phyloP scores from a whole-genome alignment of 2,888 invertebrate species.

The Lepidocyrtoides sp. region DNA sequence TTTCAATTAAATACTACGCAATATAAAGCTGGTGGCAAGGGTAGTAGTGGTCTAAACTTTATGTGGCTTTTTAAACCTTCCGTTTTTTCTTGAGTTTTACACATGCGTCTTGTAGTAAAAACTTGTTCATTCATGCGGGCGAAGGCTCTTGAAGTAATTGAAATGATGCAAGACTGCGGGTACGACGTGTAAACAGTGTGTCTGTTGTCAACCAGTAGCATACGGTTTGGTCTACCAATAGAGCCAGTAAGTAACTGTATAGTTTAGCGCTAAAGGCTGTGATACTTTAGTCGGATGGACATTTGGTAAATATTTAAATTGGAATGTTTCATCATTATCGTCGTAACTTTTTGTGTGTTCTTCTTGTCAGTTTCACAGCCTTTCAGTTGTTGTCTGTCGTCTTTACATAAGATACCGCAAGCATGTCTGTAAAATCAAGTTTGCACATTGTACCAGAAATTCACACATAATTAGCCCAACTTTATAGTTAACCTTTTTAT shows the following conservation, averaged over 20 bases:
- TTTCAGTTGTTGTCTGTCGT: neutral
- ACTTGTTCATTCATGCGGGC: neutral
- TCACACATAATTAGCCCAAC: neutral
- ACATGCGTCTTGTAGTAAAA: neutral
- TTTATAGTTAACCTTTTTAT: neutral
- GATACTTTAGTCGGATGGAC: neutral
- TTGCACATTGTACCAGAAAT: neutral
- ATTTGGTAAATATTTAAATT: conserved; percentile 34
- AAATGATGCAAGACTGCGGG: neutral
- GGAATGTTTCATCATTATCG: neutral
- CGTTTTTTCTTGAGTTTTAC: conserved; percentile 38
- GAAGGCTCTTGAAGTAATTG: neutral
- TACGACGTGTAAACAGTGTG: neutral
- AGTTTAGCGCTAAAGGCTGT: too few species aligned
- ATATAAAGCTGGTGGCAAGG: conserved; percentile 7
- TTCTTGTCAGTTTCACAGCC: conserved; percentile 16
- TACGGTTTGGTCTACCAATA: too few species aligned
- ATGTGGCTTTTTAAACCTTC: conserved; percentile 35
- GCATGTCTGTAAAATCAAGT: too few species aligned
- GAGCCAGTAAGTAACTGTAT: too few species aligned
- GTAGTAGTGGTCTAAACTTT: neutral
- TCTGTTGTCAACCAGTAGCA: too few species aligned
- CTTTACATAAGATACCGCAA: conserved; percentile 1
- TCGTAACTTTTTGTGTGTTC: neutral
- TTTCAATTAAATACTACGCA: too few species aligned